These are phyloP conservation scores for Trichonephila clavata DNA, from an alignment of 1,140 invertebrate species.

Conservation along the genomic window DNA sequence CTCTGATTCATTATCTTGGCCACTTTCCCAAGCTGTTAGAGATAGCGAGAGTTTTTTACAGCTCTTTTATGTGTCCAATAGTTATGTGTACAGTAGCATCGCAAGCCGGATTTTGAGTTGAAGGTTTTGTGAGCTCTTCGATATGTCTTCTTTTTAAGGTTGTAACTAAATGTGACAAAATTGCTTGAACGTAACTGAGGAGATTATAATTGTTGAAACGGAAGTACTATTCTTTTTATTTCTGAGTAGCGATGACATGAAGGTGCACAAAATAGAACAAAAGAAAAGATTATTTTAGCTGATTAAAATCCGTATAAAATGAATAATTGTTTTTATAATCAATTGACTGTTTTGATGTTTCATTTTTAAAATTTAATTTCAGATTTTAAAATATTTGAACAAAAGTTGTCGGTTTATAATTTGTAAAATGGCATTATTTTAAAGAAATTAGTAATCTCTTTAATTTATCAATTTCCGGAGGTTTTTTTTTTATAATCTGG, in stretches of 20 bases:
- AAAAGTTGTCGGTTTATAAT: no score
- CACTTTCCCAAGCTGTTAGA: neutral
- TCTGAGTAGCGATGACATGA: no score
- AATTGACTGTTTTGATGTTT: no score
- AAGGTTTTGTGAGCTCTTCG: neutral
- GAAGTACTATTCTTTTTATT: no score
- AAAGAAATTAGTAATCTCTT: no score
- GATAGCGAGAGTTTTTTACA: constrained; percentile 8
- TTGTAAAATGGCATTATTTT: no score
- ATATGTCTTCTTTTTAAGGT: neutral
- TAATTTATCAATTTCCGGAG: no score
- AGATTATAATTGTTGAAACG: neutral
- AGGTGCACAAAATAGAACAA: neutral
- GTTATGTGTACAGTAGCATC: neutral
- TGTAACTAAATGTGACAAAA: neutral
- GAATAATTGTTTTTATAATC: no score
- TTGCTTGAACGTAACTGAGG: neutral
- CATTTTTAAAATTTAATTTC: no score
- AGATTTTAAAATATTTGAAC: no score
- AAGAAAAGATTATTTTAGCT: neutral
- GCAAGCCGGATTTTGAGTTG: neutral
- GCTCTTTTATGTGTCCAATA: neutral
- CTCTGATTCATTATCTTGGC: constrained; percentile 14
- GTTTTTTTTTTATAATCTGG: no score
- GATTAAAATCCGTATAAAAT: neutral